Percentiles rank a stretch among this genome's conserved stretches.
Evolutionary conservation across 2,797 vertebrate species (phyloP).

Genomic region (Alfaro cultratus): DNA sequence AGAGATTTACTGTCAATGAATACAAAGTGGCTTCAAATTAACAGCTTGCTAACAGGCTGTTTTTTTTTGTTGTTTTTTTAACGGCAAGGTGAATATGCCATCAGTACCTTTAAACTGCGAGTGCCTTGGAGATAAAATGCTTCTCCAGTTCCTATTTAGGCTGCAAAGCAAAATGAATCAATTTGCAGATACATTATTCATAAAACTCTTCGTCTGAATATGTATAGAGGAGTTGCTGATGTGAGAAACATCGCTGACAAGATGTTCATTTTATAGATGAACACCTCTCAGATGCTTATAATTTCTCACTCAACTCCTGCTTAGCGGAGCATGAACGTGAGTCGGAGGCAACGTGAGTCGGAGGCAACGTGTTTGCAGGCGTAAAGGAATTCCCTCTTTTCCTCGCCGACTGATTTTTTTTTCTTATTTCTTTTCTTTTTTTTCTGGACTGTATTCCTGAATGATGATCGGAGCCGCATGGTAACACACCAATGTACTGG

Average conservation of each 20-base stretch:
- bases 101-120: not conserved
- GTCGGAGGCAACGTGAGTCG: conserved; percentile 1
- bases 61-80: not conserved
- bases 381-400: conserved; percentile 4
- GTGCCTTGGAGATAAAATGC: not conserved
- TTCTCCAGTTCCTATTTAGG: not conserved
- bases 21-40: not conserved
- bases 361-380: conserved; percentile 8
- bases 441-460: conserved; percentile 24
- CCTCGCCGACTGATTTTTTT: conserved; percentile 6
- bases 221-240: not conserved
- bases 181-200: not conserved
- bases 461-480: conserved; percentile 32
- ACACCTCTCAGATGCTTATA: conserved; percentile 1
- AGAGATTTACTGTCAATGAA: not conserved
- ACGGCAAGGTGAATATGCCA: not conserved
- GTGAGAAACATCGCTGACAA: not conserved
- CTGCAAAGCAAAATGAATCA: not conserved
- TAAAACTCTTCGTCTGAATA: not conserved
- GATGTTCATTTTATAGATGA: conserved; percentile 14
- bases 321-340: not conserved
- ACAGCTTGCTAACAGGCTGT: not conserved
- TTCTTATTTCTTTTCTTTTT: too few species aligned
- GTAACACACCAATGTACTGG: conserved; percentile 26
- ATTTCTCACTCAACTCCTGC: not conserved